These are phyloP conservation scores for Thymelicus sylvestris DNA, from an alignment of 2,888 invertebrate genomes.

Conservation along the genomic window DNA sequence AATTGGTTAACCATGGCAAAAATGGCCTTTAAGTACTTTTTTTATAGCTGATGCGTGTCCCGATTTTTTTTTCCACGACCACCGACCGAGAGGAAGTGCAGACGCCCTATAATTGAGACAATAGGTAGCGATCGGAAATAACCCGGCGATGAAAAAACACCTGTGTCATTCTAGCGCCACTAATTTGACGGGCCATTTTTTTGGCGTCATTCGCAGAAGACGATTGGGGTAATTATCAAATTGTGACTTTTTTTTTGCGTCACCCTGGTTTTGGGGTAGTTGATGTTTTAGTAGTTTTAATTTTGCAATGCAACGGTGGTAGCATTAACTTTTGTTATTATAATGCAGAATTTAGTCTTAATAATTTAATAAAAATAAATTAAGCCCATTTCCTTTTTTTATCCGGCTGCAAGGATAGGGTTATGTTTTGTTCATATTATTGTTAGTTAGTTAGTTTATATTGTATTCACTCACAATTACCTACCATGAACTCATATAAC, in stretches of 20 bases:
- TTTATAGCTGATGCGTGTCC: constrained; percentile 24
- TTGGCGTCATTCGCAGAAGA: neutral
- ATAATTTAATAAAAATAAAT: neutral
- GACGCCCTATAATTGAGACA: constrained; percentile 71
- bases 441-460: too few species aligned
- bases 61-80: constrained; percentile 62
- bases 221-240: constrained; percentile 8
- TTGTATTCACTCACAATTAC: too few species aligned
- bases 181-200: constrained; percentile 51
- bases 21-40: neutral
- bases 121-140: constrained; percentile 65
- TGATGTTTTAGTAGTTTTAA: too few species aligned
- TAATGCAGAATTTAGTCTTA: neutral
- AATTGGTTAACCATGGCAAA: too few species aligned
- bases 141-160: constrained; percentile 53
- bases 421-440: too few species aligned
- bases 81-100: constrained; percentile 66
- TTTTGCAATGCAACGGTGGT: too few species aligned
- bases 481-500: too few species aligned
- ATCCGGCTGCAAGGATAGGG: too few species aligned
- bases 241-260: neutral
- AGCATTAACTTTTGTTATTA: too few species aligned
- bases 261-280: neutral
- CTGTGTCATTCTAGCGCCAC: constrained; percentile 53
- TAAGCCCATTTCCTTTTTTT: too few species aligned